A percentile compares a stretch with the other conserved stretches of the same genome.
Evolutionary conservation across 2,113 vertebrate species (phyloP).

Genomic region (Labeo rohita): DNA sequence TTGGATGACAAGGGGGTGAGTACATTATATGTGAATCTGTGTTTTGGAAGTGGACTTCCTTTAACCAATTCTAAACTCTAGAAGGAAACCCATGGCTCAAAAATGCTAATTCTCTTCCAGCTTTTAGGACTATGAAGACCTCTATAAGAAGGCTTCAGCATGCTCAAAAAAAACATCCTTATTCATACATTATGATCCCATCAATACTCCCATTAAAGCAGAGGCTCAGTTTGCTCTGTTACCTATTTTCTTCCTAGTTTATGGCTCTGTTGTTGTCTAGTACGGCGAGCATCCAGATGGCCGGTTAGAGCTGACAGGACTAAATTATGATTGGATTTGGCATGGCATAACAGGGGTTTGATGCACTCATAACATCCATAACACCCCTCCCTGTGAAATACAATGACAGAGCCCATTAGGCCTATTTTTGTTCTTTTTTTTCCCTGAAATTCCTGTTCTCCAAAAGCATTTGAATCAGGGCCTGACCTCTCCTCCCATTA

Average conservation of each 20-base stretch:
- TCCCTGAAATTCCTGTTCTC: slow-evolving; percentile 21
- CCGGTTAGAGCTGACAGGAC: slow-evolving; percentile 50
- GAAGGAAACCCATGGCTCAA: background rate
- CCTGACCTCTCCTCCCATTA: slow-evolving; percentile 55
- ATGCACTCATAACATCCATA: slow-evolving; percentile 35
- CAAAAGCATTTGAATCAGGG: slow-evolving; percentile 47
- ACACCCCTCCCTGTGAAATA: slow-evolving; percentile 9
- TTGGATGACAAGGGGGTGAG: too few relatives aligned
- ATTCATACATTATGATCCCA: background rate
- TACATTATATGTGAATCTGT: too few relatives aligned
- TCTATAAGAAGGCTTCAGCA: background rate
- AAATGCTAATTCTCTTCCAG: background rate
- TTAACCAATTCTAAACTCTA: background rate
- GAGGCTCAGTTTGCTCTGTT: background rate
- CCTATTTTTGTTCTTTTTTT: slow-evolving; percentile 23
- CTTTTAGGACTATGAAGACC: background rate
- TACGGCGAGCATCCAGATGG: slow-evolving; percentile 46
- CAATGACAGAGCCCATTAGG: slow-evolving; percentile 37
- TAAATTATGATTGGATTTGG: slow-evolving; percentile 51
- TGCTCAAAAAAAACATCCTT: background rate
- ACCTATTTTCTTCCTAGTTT: background rate
- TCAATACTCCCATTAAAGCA: background rate
- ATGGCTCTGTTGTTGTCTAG: slow-evolving; percentile 32
- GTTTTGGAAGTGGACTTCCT: too few relatives aligned
- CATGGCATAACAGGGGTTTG: slow-evolving; percentile 37